phyloP scores from a whole-genome alignment of 2,797 vertebrate species.

The Orientallactaga sibirica region DNA sequence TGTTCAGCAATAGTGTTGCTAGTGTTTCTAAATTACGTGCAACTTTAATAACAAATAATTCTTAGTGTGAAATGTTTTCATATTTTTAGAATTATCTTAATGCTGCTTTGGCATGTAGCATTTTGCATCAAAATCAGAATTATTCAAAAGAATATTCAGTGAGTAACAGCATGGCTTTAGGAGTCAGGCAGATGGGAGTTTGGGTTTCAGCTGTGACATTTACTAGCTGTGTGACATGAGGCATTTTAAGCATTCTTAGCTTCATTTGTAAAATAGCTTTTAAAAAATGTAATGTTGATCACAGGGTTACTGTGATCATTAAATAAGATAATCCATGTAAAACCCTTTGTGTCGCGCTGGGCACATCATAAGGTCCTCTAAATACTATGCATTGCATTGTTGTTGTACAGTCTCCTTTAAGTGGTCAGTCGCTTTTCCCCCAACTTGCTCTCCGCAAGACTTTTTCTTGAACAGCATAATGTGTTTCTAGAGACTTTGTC shows the following conservation, averaged over 20 bases:
- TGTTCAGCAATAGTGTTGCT: not conserved
- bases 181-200: constrained; percentile 12
- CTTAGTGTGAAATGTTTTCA: constrained; percentile 16
- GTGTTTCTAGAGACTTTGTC: constrained; percentile 41
- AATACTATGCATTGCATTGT: not conserved
- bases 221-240: constrained; percentile 13
- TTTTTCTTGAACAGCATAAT: not conserved
- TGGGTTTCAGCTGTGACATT: constrained; percentile 17
- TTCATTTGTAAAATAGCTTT: constrained; percentile 64
- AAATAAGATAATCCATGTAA: constrained; percentile 32
- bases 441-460: not conserved
- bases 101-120: not conserved
- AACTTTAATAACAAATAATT: constrained; percentile 45
- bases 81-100: constrained; percentile 45
- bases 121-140: constrained; percentile 13
- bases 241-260: constrained; percentile 37
- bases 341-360: not conserved
- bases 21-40: not conserved
- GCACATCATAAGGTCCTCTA: not conserved
- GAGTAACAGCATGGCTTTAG: not conserved
- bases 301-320: constrained; percentile 24
- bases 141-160: not conserved
- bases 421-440: not conserved
- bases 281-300: constrained; percentile 9
- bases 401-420: not conserved